These are phyloP conservation scores for Agrotis puta DNA, from an alignment of 2,888 invertebrate species.

Conservation along the genomic window DNA sequence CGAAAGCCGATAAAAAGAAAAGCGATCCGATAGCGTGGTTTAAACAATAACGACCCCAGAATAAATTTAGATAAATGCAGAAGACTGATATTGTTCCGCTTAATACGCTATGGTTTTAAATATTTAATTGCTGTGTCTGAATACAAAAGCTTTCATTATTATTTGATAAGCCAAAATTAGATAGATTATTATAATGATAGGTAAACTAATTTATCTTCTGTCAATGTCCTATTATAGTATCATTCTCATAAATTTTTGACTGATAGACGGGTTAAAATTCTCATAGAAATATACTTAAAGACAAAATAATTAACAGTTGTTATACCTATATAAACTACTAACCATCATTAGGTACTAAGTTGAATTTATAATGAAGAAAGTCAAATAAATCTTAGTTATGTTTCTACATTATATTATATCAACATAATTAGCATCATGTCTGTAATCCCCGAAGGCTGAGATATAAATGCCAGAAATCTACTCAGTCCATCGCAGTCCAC, in stretches of 20 bases:
- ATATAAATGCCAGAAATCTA: too few species aligned
- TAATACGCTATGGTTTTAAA: neutral
- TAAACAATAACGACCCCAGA: too few species aligned
- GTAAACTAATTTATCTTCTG: neutral
- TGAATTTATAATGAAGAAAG: neutral
- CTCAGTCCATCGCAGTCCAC: too few species aligned
- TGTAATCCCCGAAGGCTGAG: neutral
- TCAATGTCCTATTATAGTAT: neutral
- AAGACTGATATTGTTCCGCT: too few species aligned
- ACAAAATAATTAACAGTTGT: too few species aligned
- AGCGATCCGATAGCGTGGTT: too few species aligned
- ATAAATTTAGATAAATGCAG: too few species aligned
- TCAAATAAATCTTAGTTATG: neutral
- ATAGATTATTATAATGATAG: constrained; percentile 20
- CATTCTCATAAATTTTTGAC: constrained; percentile 6
- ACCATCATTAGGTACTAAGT: neutral
- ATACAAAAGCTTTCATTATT: neutral
- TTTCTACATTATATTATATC: constrained; percentile 2
- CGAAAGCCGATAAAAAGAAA: too few species aligned
- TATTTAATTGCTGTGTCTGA: neutral
- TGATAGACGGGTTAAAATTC: neutral
- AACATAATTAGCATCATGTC: neutral
- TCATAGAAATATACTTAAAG: neutral
- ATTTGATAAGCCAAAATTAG: neutral
- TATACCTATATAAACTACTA: constrained; percentile 1